Evolutionary conservation across 2,797 vertebrate species (phyloP), one percentile per base, ranked within the genome.

Genomic region (Alfaro cultratus): DNA sequence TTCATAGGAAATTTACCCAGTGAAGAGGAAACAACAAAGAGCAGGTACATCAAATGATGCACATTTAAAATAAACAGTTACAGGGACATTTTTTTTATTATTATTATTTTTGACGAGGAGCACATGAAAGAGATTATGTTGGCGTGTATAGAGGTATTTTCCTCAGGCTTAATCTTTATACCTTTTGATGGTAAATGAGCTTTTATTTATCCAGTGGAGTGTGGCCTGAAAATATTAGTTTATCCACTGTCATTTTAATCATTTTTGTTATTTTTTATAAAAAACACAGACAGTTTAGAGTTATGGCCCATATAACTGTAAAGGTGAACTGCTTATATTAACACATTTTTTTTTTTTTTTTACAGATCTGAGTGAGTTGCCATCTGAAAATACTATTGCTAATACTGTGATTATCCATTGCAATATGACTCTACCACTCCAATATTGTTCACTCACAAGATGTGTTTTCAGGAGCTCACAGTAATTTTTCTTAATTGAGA

Each of bases 151-250:
- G 55, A 75, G 74, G 82, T 79, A 86, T 43, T 75, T 75, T 75
- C 76, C 62, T 64, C 64, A 78, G 73, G 74, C 87, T 82, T 86
- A 73, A 85, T 81, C 73, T 74, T 78, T 78, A 86, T 87, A 85
- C 80, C 68, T 75, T 26, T 39, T 77, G 47, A 74, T 45, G 75
- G 57, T 83, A 12, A 39, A 74, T 46, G 34, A 64, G 78, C 81
- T 85, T 81, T 76, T 41, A 43, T 74, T 82, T 57, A 67, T 31
- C 34, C 18, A 51, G 64, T 55, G 51, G 16, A 47, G 74, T 46
- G 34, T 75, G 45, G 47, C 21, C 39, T 29, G 16, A 77, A 74
- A 57, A 67, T 39, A 41, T 23, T n/a, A 77, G 76, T 74, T 43
- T 62, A 23, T 5, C 49, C 34, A 39, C 45, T 74, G 26, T 70